Conservation (phyloP, 1,140 invertebrate genomes). For the Pogonus chalceus region DNA sequence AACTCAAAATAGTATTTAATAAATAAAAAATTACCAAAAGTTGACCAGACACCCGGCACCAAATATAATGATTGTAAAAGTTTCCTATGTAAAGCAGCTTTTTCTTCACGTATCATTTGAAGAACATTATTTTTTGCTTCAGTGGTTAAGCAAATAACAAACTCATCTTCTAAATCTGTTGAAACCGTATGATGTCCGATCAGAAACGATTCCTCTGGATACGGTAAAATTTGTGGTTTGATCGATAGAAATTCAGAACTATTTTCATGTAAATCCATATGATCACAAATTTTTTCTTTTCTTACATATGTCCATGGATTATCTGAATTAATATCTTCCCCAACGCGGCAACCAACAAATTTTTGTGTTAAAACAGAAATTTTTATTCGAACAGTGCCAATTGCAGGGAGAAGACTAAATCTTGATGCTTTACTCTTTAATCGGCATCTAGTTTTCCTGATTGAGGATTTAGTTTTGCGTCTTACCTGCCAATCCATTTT, state of each 20-base stretch:
- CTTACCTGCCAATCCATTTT: no score
- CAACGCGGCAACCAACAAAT: conserved; percentile 39
- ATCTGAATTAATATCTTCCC: conserved; percentile 53
- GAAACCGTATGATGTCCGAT: conserved; percentile 56
- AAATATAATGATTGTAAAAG: no score
- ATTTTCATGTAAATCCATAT: conserved; percentile 38
- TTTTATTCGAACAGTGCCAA: no score
- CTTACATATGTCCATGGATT: conserved; percentile 58
- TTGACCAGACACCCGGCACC: conserved; percentile 45
- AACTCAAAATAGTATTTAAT: no score
- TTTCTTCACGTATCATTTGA: conserved; percentile 42
- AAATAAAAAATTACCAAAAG: no score
- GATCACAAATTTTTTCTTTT: no score
- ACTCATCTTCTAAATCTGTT: conserved; percentile 47
- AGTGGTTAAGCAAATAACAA: conserved; percentile 56
- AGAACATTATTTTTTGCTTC: conserved; percentile 36
- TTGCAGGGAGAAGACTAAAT: no score
- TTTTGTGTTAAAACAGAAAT: conserved; percentile 43
- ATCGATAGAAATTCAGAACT: conserved; percentile 43
- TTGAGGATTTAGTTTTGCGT: no score
- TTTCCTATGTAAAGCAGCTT: conserved; percentile 51
- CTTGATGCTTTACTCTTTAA: no score
- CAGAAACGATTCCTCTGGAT: conserved; percentile 45
- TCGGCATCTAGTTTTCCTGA: no score
- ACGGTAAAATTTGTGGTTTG: conserved; percentile 40